Evolutionary conservation across 2,888 invertebrate species (phyloP).

Genomic region (Hyles lineata): DNA sequence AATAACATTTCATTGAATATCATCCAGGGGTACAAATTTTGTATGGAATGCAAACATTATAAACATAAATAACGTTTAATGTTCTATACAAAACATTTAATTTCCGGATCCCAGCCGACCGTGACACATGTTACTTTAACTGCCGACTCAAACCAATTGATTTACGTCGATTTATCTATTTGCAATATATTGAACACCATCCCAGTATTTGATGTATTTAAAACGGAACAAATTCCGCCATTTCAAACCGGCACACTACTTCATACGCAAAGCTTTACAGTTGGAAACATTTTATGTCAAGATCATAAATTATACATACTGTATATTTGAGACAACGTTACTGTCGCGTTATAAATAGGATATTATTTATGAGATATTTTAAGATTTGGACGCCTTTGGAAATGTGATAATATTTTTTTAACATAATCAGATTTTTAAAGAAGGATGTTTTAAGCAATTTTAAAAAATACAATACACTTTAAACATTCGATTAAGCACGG

Average conservation of each 20-base stretch:
- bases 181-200: constrained; percentile 4
- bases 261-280: background rate
- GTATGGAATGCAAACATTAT: constrained; percentile 38
- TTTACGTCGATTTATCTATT: constrained; percentile 46
- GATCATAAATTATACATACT: no score
- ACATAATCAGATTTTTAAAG: no score
- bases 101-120: constrained; percentile 60
- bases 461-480: no score
- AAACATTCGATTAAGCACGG: background rate
- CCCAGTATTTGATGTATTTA: constrained; percentile 3
- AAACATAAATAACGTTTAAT: constrained; percentile 66
- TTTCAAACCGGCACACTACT: background rate
- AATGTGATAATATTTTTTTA: no score
- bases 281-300: background rate
- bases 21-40: constrained; percentile 17
- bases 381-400: no score
- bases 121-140: constrained; percentile 45
- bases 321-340: no score
- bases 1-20: constrained; percentile 14
- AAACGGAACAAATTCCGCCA: constrained; percentile 19
- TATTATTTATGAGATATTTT: no score
- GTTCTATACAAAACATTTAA: constrained; percentile 67
- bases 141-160: constrained; percentile 46
- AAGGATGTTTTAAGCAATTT: no score
- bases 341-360: no score